phyloP scores from a whole-genome alignment of 2,888 invertebrate genomes.

The Leucania comma region DNA sequence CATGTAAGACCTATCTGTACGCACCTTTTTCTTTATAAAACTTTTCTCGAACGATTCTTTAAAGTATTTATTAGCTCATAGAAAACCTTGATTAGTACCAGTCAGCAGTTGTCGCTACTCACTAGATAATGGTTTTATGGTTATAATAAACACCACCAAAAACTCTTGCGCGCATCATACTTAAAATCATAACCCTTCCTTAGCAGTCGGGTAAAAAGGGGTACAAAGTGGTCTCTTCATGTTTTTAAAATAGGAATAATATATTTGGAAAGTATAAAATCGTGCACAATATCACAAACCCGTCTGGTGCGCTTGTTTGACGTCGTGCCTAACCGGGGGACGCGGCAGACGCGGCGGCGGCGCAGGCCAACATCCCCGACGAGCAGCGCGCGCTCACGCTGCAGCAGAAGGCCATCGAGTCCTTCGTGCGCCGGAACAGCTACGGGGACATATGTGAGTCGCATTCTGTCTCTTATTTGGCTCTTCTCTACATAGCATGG shows the following conservation, averaged over 20 bases:
- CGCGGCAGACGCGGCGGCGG: conserved; percentile 78
- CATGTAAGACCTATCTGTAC: too few relatives aligned
- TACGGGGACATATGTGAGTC: conserved; percentile 94
- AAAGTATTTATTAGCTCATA: background rate
- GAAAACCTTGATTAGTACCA: background rate
- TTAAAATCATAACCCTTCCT: too few relatives aligned
- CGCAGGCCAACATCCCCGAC: conserved; percentile 86
- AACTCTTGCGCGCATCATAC: background rate
- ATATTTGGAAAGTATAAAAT: too few relatives aligned
- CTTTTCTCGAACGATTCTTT: background rate
- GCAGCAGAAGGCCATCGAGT: conserved; percentile 91
- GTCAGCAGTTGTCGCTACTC: too few relatives aligned
- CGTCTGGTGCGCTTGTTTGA: conserved; percentile 68
- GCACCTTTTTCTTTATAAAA: too few relatives aligned
- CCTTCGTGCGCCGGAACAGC: conserved; percentile 93
- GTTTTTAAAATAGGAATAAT: too few relatives aligned
- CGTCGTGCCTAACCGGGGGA: conserved; percentile 79
- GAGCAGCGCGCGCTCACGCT: conserved; percentile 90
- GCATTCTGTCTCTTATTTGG: conserved; percentile 12
- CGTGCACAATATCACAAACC: conserved; percentile 47
- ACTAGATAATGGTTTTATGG: background rate
- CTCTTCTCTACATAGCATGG: too few relatives aligned
- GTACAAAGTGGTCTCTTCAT: too few relatives aligned
- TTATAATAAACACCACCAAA: background rate
- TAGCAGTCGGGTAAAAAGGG: too few relatives aligned